Evolutionary conservation across 2,113 vertebrate genomes (phyloP).

Genomic region (Neogale vison): DNA sequence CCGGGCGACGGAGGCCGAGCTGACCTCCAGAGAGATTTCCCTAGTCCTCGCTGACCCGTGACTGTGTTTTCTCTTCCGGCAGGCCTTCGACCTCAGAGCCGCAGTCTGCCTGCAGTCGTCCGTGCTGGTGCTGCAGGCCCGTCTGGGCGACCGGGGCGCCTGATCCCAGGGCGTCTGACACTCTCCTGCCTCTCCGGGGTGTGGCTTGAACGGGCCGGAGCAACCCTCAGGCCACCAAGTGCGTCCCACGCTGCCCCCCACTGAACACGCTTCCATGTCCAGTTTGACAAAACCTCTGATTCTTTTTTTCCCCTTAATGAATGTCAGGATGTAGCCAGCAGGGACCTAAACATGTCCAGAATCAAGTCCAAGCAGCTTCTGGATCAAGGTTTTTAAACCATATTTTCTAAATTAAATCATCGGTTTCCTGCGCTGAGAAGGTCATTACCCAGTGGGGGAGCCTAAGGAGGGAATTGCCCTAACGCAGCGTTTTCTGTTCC

Average conservation of each 20-base stretch:
- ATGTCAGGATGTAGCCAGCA: background rate
- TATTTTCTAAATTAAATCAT: conserved; percentile 62
- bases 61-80: accelerated
- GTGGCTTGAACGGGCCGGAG: background rate
- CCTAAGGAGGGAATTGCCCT: background rate
- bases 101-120: background rate
- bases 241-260: background rate
- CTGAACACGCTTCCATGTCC: background rate
- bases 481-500: background rate
- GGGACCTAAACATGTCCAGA: background rate
- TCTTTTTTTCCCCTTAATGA: background rate
- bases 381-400: background rate
- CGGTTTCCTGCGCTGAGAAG: background rate
- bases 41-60: background rate
- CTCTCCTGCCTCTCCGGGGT: background rate
- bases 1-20: background rate
- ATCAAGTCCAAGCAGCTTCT: conserved; percentile 9
- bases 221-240: background rate
- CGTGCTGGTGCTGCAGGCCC: no score
- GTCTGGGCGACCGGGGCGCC: background rate
- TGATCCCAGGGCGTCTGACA: background rate
- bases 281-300: background rate
- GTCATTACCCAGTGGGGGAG: background rate
- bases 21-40: background rate
- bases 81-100: background rate